Evolutionary conservation across 2,888 invertebrate species (phyloP), one percentile per base, ranked within the genome.

Genomic region (Tortricodes alternella): DNA sequence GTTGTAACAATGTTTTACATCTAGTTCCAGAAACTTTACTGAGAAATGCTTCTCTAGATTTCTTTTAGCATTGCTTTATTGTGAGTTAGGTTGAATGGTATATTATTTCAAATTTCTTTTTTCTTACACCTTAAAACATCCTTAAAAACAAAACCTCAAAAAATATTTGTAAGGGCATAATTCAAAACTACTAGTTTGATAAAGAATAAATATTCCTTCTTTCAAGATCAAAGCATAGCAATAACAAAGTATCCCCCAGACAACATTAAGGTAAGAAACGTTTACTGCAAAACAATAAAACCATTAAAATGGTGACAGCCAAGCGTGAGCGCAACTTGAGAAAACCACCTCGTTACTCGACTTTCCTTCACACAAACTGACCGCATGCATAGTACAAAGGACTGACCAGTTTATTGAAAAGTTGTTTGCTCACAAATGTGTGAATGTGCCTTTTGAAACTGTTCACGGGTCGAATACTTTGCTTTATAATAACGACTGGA

Each of bases 271-370:
- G 23, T 35, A 9, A 46, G 3, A 34, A 46, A 21, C 13, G 13
- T 46, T 37, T 50, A 50, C 15, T 41, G 23, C 51, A 39, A 53
- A 59, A 67, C 65, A 69, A 63, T 59, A 61, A 63, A 62, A 67
- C 73, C 85, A 83, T 88, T 88, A 89, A 86, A 88, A 86, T 67
- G 58, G 68, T 84, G 69, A 79, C 68, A 79, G 44, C 70, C 73
- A 75, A 67, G 83, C 88, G 79, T 83, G 62, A 59, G 71, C 62
- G 62, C 67, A 73, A 74, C 66, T 77, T 75, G 46, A 58, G 53
- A 60, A 58, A 64, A 78, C 85, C 85, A 65, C 80, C 76, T 77
- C 74, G 76, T 78, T 83, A 82, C 59, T 46, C 51, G 32, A 63
- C 61, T 73, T n/a, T 29, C 29, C 29, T 29, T 29, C 11, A 29